phyloP scores from a whole-genome alignment of 1,140 invertebrate species.

The Eubasilissa regina region DNA sequence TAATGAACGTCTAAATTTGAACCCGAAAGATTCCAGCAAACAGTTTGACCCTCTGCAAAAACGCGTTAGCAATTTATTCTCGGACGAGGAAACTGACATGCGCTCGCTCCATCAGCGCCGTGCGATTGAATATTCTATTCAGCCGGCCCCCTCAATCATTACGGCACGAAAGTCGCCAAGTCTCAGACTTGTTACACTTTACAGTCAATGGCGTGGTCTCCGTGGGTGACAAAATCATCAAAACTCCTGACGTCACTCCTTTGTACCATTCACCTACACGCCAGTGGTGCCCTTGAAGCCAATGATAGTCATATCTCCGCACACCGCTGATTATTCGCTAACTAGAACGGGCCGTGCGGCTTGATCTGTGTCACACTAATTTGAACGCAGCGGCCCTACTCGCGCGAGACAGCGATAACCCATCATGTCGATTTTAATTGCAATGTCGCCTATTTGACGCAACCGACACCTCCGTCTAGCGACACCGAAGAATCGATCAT shows the following conservation, averaged over 20 bases:
- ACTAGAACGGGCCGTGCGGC: conserved; percentile 29
- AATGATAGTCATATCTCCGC: conserved; percentile 37
- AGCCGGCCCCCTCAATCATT: background rate
- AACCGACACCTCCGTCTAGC: too few species aligned
- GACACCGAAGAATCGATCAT: too few species aligned
- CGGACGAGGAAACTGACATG: too few species aligned
- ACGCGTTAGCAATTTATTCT: too few species aligned
- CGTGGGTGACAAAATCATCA: conserved; percentile 40
- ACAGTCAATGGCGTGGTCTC: background rate
- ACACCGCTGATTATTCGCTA: conserved; percentile 41
- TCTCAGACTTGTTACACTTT: background rate
- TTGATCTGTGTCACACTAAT: conserved; percentile 45
- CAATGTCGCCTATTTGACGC: too few species aligned
- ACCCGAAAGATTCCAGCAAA: too few species aligned
- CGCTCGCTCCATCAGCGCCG: too few species aligned
- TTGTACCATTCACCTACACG: conserved; percentile 38
- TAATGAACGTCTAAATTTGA: too few species aligned
- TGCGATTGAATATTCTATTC: background rate
- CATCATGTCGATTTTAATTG: conserved; percentile 10
- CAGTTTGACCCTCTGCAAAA: too few species aligned
- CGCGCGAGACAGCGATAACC: conserved; percentile 11
- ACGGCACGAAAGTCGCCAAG: background rate
- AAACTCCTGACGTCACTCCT: conserved; percentile 30
- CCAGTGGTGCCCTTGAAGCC: conserved; percentile 36
- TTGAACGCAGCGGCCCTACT: conserved; percentile 33